Evolutionary conservation across 2,113 vertebrate genomes (phyloP).

Genomic region (Sitta europaea): DNA sequence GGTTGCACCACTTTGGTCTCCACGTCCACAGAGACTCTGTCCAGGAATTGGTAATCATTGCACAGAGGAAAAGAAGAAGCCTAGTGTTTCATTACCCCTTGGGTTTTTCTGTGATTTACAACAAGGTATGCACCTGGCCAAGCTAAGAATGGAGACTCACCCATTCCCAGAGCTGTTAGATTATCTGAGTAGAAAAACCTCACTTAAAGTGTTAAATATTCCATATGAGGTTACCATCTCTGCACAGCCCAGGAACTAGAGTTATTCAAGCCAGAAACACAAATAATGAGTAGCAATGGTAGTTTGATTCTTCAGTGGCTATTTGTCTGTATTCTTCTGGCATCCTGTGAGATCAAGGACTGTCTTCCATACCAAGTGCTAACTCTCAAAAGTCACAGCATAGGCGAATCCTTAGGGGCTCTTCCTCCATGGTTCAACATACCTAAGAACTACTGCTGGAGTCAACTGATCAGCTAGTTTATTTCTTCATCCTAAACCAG

Average conservation of each 20-base stretch:
- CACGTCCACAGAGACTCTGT: neutral
- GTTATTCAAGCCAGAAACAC: neutral
- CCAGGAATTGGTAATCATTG: neutral
- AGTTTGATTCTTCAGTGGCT: neutral
- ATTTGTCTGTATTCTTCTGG: neutral
- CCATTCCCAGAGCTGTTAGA: neutral
- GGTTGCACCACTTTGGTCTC: neutral
- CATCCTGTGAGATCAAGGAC: neutral
- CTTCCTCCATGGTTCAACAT: neutral
- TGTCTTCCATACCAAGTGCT: neutral
- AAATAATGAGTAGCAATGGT: neutral
- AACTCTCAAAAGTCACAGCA: neutral
- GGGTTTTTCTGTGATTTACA: neutral
- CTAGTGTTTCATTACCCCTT: neutral
- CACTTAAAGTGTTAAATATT: neutral
- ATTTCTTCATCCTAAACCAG: neutral
- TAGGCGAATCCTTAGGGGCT: accelerated
- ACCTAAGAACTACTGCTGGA: neutral
- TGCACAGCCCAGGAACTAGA: neutral
- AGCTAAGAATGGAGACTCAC: neutral
- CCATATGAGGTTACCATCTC: neutral
- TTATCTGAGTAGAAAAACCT: neutral
- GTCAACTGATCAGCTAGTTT: neutral
- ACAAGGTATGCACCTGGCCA: neutral
- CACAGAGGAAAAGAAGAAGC: neutral